Conservation (phyloP, 1,140 invertebrate species). For the Watersipora subatra region DNA sequence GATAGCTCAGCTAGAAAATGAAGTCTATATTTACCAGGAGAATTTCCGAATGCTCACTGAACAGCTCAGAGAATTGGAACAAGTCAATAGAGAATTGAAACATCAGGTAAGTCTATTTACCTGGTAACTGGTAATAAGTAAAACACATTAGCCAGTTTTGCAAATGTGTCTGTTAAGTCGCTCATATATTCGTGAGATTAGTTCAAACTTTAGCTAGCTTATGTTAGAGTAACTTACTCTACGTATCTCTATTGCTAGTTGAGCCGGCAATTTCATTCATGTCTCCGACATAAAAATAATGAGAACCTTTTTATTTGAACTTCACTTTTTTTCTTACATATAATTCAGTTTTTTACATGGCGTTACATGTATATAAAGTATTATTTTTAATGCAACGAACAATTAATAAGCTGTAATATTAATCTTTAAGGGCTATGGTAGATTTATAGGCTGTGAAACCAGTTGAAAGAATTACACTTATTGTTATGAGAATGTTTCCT, state of each 20-base stretch:
- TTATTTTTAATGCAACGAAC: too few species aligned
- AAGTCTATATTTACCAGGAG: neutral
- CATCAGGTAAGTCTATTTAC: neutral
- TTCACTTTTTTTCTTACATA: too few species aligned
- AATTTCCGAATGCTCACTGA: neutral
- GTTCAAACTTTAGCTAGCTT: neutral
- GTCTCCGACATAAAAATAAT: neutral
- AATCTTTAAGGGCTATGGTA: too few species aligned
- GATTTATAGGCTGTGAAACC: too few species aligned
- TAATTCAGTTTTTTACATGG: too few species aligned
- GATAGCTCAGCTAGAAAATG: neutral
- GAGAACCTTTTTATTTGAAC: too few species aligned
- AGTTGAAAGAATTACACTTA: too few species aligned
- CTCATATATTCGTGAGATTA: neutral
- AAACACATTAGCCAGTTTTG: neutral
- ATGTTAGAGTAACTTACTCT: too few species aligned
- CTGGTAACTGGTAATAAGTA: neutral
- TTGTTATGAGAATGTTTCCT: too few species aligned
- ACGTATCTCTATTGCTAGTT: too few species aligned
- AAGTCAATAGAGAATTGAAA: neutral
- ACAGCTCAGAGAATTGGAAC: neutral
- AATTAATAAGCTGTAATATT: too few species aligned
- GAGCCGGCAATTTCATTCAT: neutral
- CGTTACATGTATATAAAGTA: too few species aligned
- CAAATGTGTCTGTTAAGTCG: neutral